Percentiles rank a stretch among this genome's conserved stretches.
These are phyloP conservation scores for Lutjanus campechanus DNA, from an alignment of 2,797 vertebrate species.

Conservation along the genomic window DNA sequence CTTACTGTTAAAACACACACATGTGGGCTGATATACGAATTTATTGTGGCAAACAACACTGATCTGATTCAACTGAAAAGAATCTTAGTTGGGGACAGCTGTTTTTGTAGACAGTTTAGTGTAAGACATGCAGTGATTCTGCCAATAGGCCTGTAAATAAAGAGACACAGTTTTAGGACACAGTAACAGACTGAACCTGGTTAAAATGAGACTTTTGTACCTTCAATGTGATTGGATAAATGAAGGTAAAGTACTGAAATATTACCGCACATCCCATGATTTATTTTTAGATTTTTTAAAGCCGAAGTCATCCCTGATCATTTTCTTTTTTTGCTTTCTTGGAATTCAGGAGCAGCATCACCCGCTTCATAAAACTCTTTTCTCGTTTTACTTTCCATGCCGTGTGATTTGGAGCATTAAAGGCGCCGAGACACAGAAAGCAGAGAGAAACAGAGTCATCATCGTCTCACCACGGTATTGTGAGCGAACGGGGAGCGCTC, in stretches of 20 bases:
- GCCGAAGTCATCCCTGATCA: not conserved
- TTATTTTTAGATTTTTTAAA: slow-evolving; percentile 10
- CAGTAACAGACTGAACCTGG: not conserved
- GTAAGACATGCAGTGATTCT: not conserved
- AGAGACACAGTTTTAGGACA: too few relatives aligned
- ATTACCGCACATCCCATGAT: not conserved
- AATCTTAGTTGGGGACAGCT: too few relatives aligned
- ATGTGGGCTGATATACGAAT: too few relatives aligned
- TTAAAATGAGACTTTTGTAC: not conserved
- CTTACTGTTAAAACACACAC: too few relatives aligned
- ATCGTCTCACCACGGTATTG: slow-evolving; percentile 7
- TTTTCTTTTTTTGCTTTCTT: not conserved
- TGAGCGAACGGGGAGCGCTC: slow-evolving; percentile 8
- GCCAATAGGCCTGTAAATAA: not conserved
- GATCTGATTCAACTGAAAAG: too few relatives aligned
- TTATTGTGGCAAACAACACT: too few relatives aligned
- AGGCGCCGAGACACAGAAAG: not conserved
- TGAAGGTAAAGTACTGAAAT: not conserved
- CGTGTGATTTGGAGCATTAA: slow-evolving; percentile 37
- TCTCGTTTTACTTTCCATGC: slow-evolving; percentile 6
- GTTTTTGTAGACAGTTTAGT: not conserved
- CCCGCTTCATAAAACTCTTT: slow-evolving; percentile 3
- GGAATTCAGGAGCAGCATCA: slow-evolving; percentile 6
- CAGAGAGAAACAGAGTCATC: slow-evolving; percentile 24
- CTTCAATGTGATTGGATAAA: not conserved